Evolutionary conservation across 2,113 vertebrate species (phyloP).

Genomic region (Etheostoma spectabile): DNA sequence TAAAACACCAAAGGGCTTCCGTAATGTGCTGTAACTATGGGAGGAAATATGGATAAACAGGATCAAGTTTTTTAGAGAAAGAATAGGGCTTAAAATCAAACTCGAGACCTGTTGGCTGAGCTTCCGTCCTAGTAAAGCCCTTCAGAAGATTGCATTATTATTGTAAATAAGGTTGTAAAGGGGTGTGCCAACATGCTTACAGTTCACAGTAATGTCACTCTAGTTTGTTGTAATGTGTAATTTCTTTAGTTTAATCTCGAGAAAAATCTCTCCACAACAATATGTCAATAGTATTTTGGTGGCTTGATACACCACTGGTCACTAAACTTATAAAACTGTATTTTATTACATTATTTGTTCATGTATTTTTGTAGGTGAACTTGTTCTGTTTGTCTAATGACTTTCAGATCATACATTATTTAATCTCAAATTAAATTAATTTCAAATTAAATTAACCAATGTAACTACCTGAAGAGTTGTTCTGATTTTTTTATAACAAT

Average conservation of each 20-base stretch:
- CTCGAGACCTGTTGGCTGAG: background rate
- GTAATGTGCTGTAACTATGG: background rate
- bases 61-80: background rate
- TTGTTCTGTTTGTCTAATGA: background rate
- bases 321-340: background rate
- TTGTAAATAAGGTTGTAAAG: background rate
- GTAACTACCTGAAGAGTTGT: slow-evolving; percentile 10
- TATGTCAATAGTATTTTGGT: background rate
- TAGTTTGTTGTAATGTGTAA: background rate
- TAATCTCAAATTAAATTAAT: background rate
- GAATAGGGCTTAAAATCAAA: slow-evolving; percentile 19
- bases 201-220: background rate
- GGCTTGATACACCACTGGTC: background rate
- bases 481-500: slow-evolving; percentile 11
- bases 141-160: background rate
- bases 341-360: background rate
- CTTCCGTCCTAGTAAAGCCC: background rate
- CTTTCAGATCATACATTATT: background rate
- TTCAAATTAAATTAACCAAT: slow-evolving; percentile 1
- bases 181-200: background rate
- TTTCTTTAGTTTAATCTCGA: background rate
- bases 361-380: background rate
- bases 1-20: slow-evolving; percentile 58
- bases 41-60: slow-evolving; percentile 21
- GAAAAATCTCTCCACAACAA: background rate